Evolutionary conservation across 2,888 invertebrate species (phyloP), one percentile per base, ranked within the genome.

Genomic region (Stenolophus ochropezus): DNA sequence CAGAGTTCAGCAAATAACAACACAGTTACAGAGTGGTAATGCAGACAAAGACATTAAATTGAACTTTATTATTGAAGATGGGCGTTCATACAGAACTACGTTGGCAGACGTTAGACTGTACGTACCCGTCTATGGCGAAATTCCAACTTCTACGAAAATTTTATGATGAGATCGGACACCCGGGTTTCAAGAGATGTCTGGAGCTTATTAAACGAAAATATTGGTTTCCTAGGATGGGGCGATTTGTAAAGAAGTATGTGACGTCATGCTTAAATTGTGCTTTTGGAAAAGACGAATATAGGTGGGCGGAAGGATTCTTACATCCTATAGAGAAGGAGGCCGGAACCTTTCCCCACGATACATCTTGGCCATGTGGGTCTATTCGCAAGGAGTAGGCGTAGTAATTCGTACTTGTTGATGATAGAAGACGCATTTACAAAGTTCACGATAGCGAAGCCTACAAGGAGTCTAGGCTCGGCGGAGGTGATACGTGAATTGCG

Each of bases 161-260:
- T n/a, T n/a, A n/a, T n/a, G n/a, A n/a, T n/a, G n/a, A n/a, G n/a
- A n/a, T n/a, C n/a, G n/a, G n/a, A n/a, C n/a, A n/a, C n/a, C n/a
- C n/a, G n/a, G n/a, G n/a, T n/a, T n/a, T n/a, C n/a, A n/a, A n/a
- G n/a, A n/a, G n/a, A n/a, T n/a, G n/a, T n/a, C n/a, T n/a, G n/a
- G n/a, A n/a, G n/a, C n/a, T n/a, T n/a, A n/a, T n/a, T n/a, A n/a
- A n/a, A n/a, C n/a, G 77, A 0, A 83, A 84, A 0, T 87, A 82
- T 73, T 87, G 87, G 87, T 87, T 87, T 76, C 83, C 85, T 6
- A 85, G 84, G 83, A 86, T 86, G 85, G 82, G 83, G 0, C 82
- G 84, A 0, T 85, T 86, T 74, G 80, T 86, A 47, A 69, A 23
- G 11, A 87, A n/a, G n/a, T n/a, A n/a, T n/a, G 0, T 85, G 86